These are phyloP conservation scores for Idaea straminata DNA, from an alignment of 2,888 invertebrate species.

Conservation along the genomic window DNA sequence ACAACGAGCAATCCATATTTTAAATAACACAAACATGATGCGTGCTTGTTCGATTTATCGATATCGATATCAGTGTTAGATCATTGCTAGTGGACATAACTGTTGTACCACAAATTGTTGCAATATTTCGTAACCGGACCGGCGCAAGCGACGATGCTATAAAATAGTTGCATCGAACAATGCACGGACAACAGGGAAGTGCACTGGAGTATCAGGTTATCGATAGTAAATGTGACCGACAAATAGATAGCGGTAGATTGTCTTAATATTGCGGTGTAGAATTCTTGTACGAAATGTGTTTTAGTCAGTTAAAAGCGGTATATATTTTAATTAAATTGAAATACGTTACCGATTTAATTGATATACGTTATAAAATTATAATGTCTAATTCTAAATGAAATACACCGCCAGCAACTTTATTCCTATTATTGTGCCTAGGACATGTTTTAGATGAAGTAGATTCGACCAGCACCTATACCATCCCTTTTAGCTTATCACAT, in stretches of 20 bases:
- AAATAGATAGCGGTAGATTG: neutral
- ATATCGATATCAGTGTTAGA: neutral
- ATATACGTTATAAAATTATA: no score
- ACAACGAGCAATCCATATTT: conserved; percentile 18
- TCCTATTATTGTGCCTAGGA: no score
- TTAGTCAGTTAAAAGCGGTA: neutral
- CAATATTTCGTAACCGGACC: conserved; percentile 27
- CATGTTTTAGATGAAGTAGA: no score
- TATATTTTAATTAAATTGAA: no score
- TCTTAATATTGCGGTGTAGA: conserved; percentile 1
- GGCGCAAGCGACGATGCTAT: conserved; percentile 13
- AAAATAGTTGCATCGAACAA: conserved; percentile 27
- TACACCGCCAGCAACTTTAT: no score
- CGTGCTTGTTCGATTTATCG: neutral
- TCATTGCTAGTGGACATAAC: neutral
- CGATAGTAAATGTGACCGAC: conserved; percentile 21
- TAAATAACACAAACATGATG: neutral
- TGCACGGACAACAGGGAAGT: conserved; percentile 35
- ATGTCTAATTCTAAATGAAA: no score
- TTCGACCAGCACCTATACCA: no score
- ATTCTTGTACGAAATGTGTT: neutral
- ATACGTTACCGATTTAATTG: no score
- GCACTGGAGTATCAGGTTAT: conserved; percentile 31
- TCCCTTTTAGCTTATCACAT: no score
- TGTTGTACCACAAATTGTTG: conserved; percentile 27